These are phyloP conservation scores for Scaptomyza hsui DNA, from an alignment of 1,140 invertebrate genomes.

Conservation along the genomic window DNA sequence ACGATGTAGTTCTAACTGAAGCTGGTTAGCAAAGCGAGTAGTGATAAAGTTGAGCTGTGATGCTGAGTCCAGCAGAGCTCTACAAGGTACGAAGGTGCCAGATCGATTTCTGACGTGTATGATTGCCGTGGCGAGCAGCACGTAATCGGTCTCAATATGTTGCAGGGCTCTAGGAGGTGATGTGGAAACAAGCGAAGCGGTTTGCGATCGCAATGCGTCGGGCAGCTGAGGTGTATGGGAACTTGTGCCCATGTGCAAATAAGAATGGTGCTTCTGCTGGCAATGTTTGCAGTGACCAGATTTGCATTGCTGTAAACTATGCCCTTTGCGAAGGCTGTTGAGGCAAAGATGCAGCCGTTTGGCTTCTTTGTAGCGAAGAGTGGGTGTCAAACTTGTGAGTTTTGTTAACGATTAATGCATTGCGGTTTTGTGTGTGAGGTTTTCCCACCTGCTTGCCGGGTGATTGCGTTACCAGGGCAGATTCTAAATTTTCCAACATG, in stretches of 20 bases:
- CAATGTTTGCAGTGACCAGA: no score
- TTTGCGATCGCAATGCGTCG: background rate
- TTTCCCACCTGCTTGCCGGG: background rate
- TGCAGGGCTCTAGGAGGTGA: no score
- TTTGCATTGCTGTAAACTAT: no score
- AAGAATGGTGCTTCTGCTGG: no score
- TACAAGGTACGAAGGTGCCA: no score
- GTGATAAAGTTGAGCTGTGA: background rate
- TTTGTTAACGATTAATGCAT: no score
- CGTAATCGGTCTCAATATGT: background rate
- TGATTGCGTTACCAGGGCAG: background rate
- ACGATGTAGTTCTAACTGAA: background rate
- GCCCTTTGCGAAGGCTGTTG: no score
- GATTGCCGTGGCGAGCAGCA: background rate
- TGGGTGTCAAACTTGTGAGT: no score
- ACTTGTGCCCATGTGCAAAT: no score
- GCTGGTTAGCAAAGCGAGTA: background rate
- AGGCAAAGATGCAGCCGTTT: no score
- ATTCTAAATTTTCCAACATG: conserved; percentile 3
- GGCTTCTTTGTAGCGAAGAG: no score
- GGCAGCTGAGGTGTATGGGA: background rate
- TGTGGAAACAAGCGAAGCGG: background rate
- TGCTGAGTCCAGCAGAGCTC: background rate
- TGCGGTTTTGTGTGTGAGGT: background rate
- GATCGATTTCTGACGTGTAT: background rate